Conservation (phyloP, 2,888 invertebrate genomes). For the Acronicta psi region DNA sequence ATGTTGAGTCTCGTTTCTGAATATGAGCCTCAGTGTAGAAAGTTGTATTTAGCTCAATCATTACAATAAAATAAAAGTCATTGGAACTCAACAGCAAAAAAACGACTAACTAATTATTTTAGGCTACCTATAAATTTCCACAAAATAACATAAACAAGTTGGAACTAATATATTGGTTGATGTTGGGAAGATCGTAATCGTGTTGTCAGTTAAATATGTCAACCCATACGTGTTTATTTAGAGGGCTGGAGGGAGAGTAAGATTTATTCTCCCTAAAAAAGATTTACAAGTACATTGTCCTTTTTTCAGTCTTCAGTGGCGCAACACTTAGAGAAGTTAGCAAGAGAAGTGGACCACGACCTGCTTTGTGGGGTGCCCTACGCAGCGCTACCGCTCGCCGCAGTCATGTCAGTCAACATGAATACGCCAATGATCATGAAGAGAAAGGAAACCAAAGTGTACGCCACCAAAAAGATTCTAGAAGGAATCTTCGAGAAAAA, state of each 20-base stretch:
- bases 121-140: too few relatives aligned
- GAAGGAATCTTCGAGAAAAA: conserved; percentile 93
- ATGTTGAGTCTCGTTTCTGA: too few relatives aligned
- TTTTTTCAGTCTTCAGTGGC: conserved; percentile 75
- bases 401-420: conserved; percentile 93
- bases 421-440: conserved; percentile 95
- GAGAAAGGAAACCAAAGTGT: conserved; percentile 97
- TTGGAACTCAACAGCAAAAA: too few relatives aligned
- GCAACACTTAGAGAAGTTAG: conserved; percentile 70
- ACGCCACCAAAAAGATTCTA: conserved; percentile 98
- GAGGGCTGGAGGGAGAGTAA: not conserved
- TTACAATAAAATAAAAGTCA: too few relatives aligned
- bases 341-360: conserved; percentile 83
- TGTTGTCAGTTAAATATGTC: conserved; percentile 4
- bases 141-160: too few relatives aligned
- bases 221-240: conserved; percentile 3
- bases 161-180: too few relatives aligned
- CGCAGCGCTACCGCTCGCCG: conserved; percentile 97
- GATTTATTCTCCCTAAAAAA: conserved; percentile 1
- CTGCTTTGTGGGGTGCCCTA: conserved; percentile 99
- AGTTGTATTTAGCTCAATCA: too few relatives aligned
- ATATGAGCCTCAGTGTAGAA: too few relatives aligned
- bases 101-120: too few relatives aligned
- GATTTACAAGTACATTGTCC: not conserved
- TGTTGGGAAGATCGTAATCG: too few relatives aligned